Percentiles rank a stretch among this genome's conserved stretches.
Evolutionary conservation across 2,113 vertebrate genomes (phyloP).

Genomic region (Muntiacus reevesi): DNA sequence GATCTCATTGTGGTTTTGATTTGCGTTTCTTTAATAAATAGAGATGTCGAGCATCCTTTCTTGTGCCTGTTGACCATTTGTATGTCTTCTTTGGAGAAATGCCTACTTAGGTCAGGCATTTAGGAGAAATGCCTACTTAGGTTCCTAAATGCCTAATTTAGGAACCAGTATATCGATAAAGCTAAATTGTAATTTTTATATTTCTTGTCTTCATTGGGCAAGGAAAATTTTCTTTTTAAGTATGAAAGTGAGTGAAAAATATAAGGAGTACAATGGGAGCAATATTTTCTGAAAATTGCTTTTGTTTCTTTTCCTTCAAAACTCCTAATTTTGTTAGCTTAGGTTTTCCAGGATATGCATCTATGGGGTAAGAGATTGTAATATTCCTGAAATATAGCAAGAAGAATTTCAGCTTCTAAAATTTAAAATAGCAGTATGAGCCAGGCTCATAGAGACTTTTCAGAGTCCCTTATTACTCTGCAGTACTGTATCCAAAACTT

Average conservation of each 20-base stretch:
- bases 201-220: background rate
- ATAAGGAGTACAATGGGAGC: background rate
- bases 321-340: background rate
- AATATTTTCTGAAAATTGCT: background rate
- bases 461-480: background rate
- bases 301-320: background rate
- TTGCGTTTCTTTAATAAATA: background rate
- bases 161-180: background rate
- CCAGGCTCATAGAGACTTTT: background rate
- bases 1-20: background rate
- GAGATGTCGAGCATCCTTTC: background rate
- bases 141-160: too few species aligned
- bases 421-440: background rate
- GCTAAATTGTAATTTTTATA: background rate
- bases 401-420: background rate
- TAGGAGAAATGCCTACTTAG: too few species aligned
- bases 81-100: background rate
- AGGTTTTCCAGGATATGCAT: background rate
- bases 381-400: background rate
- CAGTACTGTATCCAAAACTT: background rate
- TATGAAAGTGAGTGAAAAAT: background rate
- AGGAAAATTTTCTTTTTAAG: background rate
- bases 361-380: background rate
- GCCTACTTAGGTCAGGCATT: background rate
- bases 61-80: background rate